A percentile compares a stretch with the other conserved stretches of the same genome.
These are phyloP conservation scores for Drymonia ruficornis DNA, from an alignment of 2,888 invertebrate genomes.

Conservation along the genomic window DNA sequence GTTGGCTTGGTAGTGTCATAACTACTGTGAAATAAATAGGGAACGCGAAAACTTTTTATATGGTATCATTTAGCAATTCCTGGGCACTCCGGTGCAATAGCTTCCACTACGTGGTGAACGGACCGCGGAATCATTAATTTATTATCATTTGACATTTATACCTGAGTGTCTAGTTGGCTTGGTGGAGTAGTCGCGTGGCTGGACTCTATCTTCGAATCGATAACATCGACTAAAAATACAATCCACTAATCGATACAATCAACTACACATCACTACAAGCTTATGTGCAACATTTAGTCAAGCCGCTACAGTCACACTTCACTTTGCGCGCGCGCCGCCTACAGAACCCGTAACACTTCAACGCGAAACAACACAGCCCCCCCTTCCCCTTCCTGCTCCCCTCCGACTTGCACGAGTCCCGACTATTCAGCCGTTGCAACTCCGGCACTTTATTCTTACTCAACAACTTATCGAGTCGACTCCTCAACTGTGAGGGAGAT, in stretches of 20 bases:
- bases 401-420: conserved; percentile 72
- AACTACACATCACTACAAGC: conserved; percentile 21
- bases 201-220: too few relatives aligned
- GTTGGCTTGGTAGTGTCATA: too few relatives aligned
- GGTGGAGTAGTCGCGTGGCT: too few relatives aligned
- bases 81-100: too few relatives aligned
- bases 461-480: conserved; percentile 79
- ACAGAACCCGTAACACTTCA: conserved; percentile 78
- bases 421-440: conserved; percentile 65
- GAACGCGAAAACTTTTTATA: too few relatives aligned
- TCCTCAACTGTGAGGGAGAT: conserved; percentile 87
- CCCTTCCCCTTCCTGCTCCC: conserved; percentile 58
- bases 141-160: too few relatives aligned
- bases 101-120: too few relatives aligned
- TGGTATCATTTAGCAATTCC: too few relatives aligned
- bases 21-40: too few relatives aligned
- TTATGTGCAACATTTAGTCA: conserved; percentile 61
- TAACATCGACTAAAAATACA: conserved; percentile 18
- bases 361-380: conserved; percentile 69
- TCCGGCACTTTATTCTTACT: conserved; percentile 56
- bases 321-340: conserved; percentile 63
- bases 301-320: conserved; percentile 63
- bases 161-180: too few relatives aligned
- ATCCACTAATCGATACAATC: conserved; percentile 20
- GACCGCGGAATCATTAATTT: too few relatives aligned